Percentiles rank a stretch among this genome's conserved stretches.
phyloP scores from a whole-genome alignment of 2,113 vertebrate genomes.

The Nansenia antarctica region DNA sequence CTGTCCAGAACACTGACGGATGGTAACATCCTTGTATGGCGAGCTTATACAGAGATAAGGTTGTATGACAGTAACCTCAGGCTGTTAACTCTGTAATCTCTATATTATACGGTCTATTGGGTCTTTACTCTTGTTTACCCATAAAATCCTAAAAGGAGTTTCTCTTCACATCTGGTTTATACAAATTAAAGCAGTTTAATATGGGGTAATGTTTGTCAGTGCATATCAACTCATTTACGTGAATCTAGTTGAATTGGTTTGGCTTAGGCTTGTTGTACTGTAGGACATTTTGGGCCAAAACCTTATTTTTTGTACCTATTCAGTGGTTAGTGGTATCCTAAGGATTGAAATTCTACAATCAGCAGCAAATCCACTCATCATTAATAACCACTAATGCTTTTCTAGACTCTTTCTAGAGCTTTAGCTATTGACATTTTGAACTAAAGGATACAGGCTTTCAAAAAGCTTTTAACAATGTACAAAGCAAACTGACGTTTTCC shows the following conservation, averaged over 20 bases:
- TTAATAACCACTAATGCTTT: not conserved
- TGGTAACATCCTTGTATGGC: not conserved
- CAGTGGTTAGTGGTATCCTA: not conserved
- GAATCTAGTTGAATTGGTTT: too few species aligned
- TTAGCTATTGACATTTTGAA: not conserved
- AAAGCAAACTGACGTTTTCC: not conserved
- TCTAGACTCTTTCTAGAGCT: not conserved
- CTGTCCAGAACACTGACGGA: too few species aligned
- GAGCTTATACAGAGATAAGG: not conserved
- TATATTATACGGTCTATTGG: not conserved
- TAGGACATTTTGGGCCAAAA: not conserved
- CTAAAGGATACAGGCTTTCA: not conserved
- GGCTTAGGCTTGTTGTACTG: too few species aligned
- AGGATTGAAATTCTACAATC: not conserved
- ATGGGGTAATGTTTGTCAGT: slow-evolving; percentile 5
- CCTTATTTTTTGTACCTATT: not conserved
- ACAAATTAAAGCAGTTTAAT: slow-evolving; percentile 22
- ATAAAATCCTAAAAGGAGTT: slow-evolving; percentile 29
- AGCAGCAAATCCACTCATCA: not conserved
- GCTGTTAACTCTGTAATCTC: not conserved
- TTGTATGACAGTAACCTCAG: not conserved
- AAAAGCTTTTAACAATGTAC: not conserved
- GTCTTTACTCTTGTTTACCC: slow-evolving; percentile 15
- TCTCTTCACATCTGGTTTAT: not conserved
- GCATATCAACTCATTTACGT: not conserved